A percentile compares a stretch with the other conserved stretches of the same genome.
These are phyloP conservation scores for Bryconaethiops microstoma DNA, from an alignment of 2,797 vertebrate species.

Conservation along the genomic window DNA sequence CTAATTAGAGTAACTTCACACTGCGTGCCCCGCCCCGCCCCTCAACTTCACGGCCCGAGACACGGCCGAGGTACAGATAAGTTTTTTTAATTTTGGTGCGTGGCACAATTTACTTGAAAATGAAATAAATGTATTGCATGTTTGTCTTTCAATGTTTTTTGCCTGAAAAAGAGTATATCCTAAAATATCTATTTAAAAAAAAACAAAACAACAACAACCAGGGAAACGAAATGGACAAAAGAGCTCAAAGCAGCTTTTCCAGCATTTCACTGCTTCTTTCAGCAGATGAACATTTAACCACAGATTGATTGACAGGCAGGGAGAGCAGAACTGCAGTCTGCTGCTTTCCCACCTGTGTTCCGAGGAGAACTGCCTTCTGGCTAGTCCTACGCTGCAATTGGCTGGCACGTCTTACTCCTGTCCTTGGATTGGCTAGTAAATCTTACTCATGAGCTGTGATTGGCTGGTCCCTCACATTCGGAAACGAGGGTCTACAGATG, in stretches of 20 bases:
- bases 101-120: too few relatives aligned
- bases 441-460: background rate
- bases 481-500: background rate
- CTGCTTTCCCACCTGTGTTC: background rate
- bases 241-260: background rate
- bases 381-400: background rate
- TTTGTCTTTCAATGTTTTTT: too few relatives aligned
- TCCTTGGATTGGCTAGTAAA: background rate
- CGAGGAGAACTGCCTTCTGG: background rate
- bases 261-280: background rate
- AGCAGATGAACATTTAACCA: background rate
- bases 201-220: too few relatives aligned
- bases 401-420: background rate
- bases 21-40: too few relatives aligned
- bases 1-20: too few relatives aligned
- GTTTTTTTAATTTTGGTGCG: too few relatives aligned
- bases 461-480: background rate
- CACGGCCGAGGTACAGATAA: too few relatives aligned
- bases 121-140: too few relatives aligned
- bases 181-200: too few relatives aligned
- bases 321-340: background rate
- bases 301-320: background rate
- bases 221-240: background rate
- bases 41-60: too few relatives aligned
- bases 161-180: too few relatives aligned